phyloP scores from a whole-genome alignment of 2,113 vertebrate species.

The Triplophysa siluroides region DNA sequence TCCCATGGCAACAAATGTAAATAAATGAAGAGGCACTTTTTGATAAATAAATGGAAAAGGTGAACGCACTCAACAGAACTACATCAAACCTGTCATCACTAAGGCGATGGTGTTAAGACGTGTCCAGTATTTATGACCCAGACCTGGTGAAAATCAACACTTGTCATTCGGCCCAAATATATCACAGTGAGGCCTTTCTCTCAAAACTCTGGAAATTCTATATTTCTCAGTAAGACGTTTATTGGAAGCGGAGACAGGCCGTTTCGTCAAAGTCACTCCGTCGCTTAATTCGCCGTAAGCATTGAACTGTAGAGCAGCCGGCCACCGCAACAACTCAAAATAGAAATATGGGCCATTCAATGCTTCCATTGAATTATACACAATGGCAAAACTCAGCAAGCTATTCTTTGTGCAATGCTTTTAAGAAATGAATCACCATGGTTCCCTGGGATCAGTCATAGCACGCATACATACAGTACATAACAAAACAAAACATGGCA shows the following conservation, averaged over 20 bases:
- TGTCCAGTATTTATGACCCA: constrained; percentile 46
- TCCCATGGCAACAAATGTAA: constrained; percentile 38
- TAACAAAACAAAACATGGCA: neutral
- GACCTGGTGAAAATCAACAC: constrained; percentile 45
- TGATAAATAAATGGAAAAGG: constrained; percentile 34
- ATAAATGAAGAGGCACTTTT: constrained; percentile 23
- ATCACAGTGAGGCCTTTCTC: neutral
- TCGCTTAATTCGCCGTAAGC: constrained; percentile 21
- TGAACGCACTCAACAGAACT: constrained; percentile 35
- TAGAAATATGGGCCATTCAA: constrained; percentile 46
- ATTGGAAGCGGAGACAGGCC: constrained; percentile 26
- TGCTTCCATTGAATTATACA: constrained; percentile 52
- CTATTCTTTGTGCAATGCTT: constrained; percentile 32
- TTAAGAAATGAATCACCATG: constrained; percentile 37
- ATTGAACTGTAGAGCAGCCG: constrained; percentile 10
- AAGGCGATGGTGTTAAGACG: constrained; percentile 25
- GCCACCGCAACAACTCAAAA: constrained; percentile 28
- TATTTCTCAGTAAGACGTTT: constrained; percentile 43
- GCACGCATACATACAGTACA: neutral
- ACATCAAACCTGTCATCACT: constrained; percentile 44
- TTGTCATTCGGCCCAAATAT: constrained; percentile 18
- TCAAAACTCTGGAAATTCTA: constrained; percentile 35
- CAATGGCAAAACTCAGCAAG: constrained; percentile 49
- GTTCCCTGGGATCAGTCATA: constrained; percentile 11
- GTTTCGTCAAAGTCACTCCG: constrained; percentile 26